phyloP scores from a whole-genome alignment of 2,888 invertebrate genomes.

The Tetragnatha montana region DNA sequence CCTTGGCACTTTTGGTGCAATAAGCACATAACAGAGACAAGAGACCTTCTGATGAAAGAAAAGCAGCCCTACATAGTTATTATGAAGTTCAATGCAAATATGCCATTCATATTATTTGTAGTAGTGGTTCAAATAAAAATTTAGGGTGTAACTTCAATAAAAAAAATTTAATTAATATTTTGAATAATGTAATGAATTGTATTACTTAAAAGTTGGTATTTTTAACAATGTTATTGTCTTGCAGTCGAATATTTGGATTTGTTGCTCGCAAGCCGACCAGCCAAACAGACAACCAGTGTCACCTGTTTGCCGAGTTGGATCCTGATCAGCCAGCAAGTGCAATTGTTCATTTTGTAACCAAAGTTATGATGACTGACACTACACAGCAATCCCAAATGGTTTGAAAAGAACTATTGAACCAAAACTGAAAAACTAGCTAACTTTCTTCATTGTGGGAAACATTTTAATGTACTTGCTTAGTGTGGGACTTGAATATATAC shows the following conservation, averaged over 20 bases:
- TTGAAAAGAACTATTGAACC: slow-evolving; percentile 17
- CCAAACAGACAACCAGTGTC: slow-evolving; percentile 94
- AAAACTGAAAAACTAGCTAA: slow-evolving; percentile 12
- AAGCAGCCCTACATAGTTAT: neutral
- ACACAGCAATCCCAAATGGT: slow-evolving; percentile 62
- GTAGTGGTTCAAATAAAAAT: neutral
- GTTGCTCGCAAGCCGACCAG: slow-evolving; percentile 92
- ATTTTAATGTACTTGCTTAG: slow-evolving; percentile 51
- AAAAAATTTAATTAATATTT: neutral
- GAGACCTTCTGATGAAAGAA: neutral
- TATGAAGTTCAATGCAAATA: neutral
- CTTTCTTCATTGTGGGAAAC: slow-evolving; percentile 31
- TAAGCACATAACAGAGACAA: neutral
- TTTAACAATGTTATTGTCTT: slow-evolving; percentile 68
- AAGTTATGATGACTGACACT: slow-evolving; percentile 80
- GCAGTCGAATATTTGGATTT: slow-evolving; percentile 94
- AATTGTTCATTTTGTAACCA: slow-evolving; percentile 84
- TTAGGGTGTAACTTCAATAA: neutral
- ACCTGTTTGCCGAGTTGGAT: slow-evolving; percentile 96
- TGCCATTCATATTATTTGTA: neutral
- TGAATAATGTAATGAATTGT: neutral
- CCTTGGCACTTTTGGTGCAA: neutral
- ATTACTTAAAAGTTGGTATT: neutral
- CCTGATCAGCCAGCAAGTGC: slow-evolving; percentile 88
- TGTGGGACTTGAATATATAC: slow-evolving; percentile 33